Base-by-base conservation (phyloP, 2,797 vertebrate genomes). In the Discoglossus pictus region DNA sequence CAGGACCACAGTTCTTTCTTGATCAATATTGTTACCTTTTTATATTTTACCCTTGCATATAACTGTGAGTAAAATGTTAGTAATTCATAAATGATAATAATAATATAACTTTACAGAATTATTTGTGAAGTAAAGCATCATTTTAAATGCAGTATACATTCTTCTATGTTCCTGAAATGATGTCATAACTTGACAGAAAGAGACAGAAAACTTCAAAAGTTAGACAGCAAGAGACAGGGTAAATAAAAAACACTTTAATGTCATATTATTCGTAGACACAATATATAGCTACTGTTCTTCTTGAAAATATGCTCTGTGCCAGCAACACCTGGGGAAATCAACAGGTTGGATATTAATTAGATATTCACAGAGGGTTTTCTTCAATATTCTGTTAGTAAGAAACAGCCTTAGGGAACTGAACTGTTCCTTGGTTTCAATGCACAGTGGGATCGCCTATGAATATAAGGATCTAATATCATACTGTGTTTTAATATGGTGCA, bases 321-420 rank as follows among this genome's bases (percentile, higher is more conserved):
- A 64, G 36, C 35, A 64, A 40, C 68, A 63, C 60, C 68, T 71
- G 68, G 68, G 68, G 68, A 63, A 48, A 71, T 64, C 60, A 64
- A 71, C 68, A 71, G 61, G 60, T 71, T 71, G 68, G 63, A 71
- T 64, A 71, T 71, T 71, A 71, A 71, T 71, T 64, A 71, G 60
- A 52, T 58, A 71, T 71, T 62, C 68, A 23, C 68, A n/a, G 36
- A 50, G 68, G 68, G 56, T 40, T 71, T 64, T 50, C 67, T 70
- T 20, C 68, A 52, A 63, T 71, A 50, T 46, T 71, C 44, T 7
- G 61, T 54, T 61, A 63, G 68, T 64, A 36, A 64, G 60, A 64
- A 71, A 58, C 60, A 43, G 68, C 68, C 68, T 20, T 48, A 27
- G 61, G 68, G 68, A 36, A 64, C 42, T 40, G 11, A 59, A 52